Evolutionary conservation across 2,113 vertebrate genomes (phyloP).

Genomic region (Solenodon paradoxus): DNA sequence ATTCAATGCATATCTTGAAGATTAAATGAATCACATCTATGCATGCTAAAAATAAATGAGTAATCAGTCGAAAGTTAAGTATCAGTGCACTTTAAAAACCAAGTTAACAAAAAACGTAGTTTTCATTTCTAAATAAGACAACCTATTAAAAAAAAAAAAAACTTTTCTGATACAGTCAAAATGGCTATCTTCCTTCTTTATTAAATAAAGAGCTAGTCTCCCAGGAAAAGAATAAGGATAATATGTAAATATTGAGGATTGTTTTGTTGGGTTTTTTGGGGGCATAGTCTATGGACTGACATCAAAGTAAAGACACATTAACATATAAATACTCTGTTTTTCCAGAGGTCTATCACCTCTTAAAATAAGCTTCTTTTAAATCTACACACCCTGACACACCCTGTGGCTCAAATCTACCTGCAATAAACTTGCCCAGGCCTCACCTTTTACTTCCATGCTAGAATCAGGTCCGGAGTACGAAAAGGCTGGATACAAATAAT

Average conservation of each 20-base stretch:
- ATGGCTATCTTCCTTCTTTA: not conserved
- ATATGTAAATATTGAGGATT: not conserved
- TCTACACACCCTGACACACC: no score
- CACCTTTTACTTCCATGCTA: not conserved
- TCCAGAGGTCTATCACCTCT: not conserved
- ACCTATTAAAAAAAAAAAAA: not conserved
- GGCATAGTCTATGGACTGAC: not conserved
- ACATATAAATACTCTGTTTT: not conserved
- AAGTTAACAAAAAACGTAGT: not conserved
- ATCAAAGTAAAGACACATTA: not conserved
- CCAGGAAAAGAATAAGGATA: not conserved
- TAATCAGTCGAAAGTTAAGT: not conserved
- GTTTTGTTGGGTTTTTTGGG: not conserved
- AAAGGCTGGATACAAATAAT: slow-evolving; percentile 7
- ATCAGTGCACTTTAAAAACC: not conserved
- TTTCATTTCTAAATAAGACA: not conserved
- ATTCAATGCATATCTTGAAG: not conserved
- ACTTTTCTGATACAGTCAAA: not conserved
- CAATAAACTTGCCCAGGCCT: not conserved
- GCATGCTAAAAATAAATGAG: not conserved
- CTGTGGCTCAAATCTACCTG: not conserved
- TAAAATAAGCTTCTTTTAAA: slow-evolving; percentile 24
- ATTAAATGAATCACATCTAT: not conserved
- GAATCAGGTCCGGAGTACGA: not conserved
- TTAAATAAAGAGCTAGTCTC: not conserved